phyloP scores from a whole-genome alignment of 2,797 vertebrate genomes.

The Rhincodon typus region DNA sequence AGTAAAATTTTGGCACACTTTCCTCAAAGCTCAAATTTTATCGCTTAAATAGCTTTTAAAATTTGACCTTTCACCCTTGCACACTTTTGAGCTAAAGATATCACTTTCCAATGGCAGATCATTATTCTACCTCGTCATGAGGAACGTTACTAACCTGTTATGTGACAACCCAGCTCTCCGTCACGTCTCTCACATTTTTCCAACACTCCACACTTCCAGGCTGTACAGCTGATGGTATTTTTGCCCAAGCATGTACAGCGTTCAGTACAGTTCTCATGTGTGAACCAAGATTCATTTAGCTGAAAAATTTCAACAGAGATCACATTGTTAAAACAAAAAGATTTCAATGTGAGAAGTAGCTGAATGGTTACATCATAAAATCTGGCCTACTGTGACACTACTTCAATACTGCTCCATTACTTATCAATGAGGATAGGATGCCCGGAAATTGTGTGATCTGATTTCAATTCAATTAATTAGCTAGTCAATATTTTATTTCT shows the following conservation, averaged over 20 bases:
- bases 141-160: slow-evolving; percentile 55
- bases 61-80: background rate
- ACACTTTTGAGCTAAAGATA: background rate
- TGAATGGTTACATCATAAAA: background rate
- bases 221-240: slow-evolving; percentile 56
- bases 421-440: background rate
- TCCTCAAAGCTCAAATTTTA: background rate
- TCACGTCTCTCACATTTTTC: slow-evolving; percentile 71
- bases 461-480: background rate
- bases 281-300: slow-evolving; percentile 75
- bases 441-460: background rate
- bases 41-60: background rate
- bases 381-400: background rate
- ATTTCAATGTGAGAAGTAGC: background rate
- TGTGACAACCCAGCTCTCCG: slow-evolving; percentile 72
- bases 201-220: slow-evolving; percentile 69
- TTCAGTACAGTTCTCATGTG: slow-evolving; percentile 59
- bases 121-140: background rate
- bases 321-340: background rate
- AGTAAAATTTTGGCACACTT: background rate
- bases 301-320: slow-evolving; percentile 43
- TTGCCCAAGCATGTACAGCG: slow-evolving; percentile 65
- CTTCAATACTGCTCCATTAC: background rate
- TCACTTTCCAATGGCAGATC: background rate
- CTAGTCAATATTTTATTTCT: background rate